Percentiles rank a stretch among this genome's conserved stretches.
Conservation (phyloP, 1,140 invertebrate genomes). For the Drosophila tropicalis region DNA sequence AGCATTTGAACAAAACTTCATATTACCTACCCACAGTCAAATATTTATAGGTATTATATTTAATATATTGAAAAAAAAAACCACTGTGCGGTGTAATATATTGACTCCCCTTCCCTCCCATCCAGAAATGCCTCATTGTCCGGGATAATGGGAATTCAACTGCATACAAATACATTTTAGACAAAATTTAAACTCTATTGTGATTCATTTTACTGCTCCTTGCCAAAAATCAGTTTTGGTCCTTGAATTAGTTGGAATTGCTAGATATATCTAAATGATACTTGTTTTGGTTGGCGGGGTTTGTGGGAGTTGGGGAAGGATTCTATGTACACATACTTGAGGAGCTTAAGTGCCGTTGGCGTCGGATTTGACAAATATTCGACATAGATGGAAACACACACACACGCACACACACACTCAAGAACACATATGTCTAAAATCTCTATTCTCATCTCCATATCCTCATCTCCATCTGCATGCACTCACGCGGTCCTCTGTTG, state of each 20-base stretch:
- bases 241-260: neutral
- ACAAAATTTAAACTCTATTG: neutral
- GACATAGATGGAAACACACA: slow-evolving; percentile 19
- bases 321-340: slow-evolving; percentile 32
- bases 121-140: no score
- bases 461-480: slow-evolving; percentile 41
- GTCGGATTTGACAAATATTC: slow-evolving; percentile 61
- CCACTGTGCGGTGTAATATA: no score
- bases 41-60: no score
- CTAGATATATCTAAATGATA: neutral
- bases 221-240: neutral
- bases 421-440: slow-evolving; percentile 3
- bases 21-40: no score
- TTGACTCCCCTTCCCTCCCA: no score
- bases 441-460: no score
- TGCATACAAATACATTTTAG: no score
- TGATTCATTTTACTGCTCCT: neutral
- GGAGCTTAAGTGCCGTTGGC: slow-evolving; percentile 53
- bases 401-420: slow-evolving; percentile 9
- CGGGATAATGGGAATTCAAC: no score
- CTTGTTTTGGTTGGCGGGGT: no score
- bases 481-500: slow-evolving; percentile 45
- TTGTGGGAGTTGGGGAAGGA: neutral
- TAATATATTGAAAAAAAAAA: no score
- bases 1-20: no score